Conservation (phyloP, 1,140 invertebrate genomes). For the Dreissena rostriformis region DNA sequence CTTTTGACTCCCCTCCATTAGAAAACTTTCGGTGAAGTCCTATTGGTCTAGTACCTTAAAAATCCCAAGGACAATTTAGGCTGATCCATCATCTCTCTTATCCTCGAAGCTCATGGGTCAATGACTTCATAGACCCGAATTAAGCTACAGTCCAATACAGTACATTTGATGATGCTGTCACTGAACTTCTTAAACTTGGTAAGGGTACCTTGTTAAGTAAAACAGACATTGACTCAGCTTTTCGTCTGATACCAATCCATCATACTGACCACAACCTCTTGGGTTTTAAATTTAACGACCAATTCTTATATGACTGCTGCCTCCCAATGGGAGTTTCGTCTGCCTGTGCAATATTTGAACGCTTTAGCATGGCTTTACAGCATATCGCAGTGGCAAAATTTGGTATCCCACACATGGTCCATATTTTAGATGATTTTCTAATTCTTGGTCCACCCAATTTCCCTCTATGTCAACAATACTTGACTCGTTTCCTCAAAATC, state of each 20-base stretch:
- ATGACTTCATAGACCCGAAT: slow-evolving; percentile 16
- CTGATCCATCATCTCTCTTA: slow-evolving; percentile 19
- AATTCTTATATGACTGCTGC: slow-evolving; percentile 14
- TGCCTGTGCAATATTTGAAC: slow-evolving; percentile 50
- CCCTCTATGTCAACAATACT: not conserved
- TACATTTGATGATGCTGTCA: slow-evolving; percentile 20
- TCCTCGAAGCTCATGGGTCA: not conserved
- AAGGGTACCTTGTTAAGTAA: not conserved
- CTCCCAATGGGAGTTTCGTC: slow-evolving; percentile 19
- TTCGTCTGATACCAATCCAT: slow-evolving; percentile 10
- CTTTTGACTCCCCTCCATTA: slow-evolving; percentile 14
- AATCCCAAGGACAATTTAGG: slow-evolving; percentile 11
- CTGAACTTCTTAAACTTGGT: not conserved
- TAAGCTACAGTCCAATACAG: slow-evolving; percentile 1
- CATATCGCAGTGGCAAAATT: not conserved
- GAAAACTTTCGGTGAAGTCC: slow-evolving; percentile 2
- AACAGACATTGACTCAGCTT: slow-evolving; percentile 12
- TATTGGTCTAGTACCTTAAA: slow-evolving; percentile 1
- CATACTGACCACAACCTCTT: slow-evolving; percentile 23
- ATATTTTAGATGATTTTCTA: slow-evolving; percentile 32
- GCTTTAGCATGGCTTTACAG: slow-evolving; percentile 49
- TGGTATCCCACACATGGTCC: slow-evolving; percentile 5
- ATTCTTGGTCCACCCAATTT: not conserved
- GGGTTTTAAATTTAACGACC: slow-evolving; percentile 4
- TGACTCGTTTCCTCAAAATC: not conserved